These are phyloP conservation scores for Colletes latitarsis DNA, from an alignment of 1,140 invertebrate species.

Conservation along the genomic window DNA sequence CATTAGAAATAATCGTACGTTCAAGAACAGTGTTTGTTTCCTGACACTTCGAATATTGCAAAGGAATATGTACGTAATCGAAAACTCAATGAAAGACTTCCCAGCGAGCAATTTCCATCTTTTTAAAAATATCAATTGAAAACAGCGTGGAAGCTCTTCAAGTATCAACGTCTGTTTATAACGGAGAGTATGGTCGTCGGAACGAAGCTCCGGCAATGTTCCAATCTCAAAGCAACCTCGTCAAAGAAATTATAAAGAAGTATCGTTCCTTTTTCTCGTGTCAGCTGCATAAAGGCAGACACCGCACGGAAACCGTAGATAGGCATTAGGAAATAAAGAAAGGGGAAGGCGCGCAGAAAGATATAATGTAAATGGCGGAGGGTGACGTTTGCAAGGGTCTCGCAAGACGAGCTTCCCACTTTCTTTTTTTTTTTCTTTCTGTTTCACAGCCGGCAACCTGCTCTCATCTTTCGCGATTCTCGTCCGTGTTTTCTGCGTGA, in stretches of 20 bases:
- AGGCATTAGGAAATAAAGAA: slow-evolving; percentile 51
- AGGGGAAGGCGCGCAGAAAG: slow-evolving; percentile 48
- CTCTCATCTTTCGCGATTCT: slow-evolving; percentile 46
- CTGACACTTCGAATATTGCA: too few species aligned
- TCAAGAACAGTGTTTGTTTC: too few species aligned
- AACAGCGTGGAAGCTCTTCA: too few species aligned
- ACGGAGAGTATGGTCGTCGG: not conserved
- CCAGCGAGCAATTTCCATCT: too few species aligned
- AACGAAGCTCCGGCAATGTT: not conserved
- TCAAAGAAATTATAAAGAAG: not conserved
- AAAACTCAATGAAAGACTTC: too few species aligned
- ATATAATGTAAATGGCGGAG: slow-evolving; percentile 62
- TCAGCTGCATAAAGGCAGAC: slow-evolving; percentile 27
- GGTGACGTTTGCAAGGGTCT: slow-evolving; percentile 50
- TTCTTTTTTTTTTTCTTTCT: not conserved
- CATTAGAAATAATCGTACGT: too few species aligned
- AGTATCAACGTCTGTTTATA: not conserved
- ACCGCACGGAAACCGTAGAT: slow-evolving; percentile 35
- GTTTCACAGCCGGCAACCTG: slow-evolving; percentile 4
- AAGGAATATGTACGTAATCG: too few species aligned
- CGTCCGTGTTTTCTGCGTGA: slow-evolving; percentile 49
- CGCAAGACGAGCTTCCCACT: slow-evolving; percentile 42
- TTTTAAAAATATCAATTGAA: too few species aligned
- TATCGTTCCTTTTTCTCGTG: not conserved
- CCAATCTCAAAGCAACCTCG: not conserved